phyloP scores from a whole-genome alignment of 2,797 vertebrate species.

The Varecia variegata region DNA sequence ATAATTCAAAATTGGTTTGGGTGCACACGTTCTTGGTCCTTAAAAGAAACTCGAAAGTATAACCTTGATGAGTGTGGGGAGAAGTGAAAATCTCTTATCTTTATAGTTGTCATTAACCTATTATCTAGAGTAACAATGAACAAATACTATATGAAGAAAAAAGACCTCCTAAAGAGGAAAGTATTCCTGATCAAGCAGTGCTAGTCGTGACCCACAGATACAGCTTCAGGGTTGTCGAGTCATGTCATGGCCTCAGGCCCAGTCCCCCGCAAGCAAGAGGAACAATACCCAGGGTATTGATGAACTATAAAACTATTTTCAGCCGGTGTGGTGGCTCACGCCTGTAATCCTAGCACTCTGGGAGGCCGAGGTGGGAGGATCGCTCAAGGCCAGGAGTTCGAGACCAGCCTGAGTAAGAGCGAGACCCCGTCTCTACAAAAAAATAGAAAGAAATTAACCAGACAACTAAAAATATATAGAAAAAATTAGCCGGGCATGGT shows the following conservation, averaged over 20 bases:
- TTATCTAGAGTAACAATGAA: neutral
- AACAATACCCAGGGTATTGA: rapidly evolving
- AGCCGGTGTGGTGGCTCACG: no score
- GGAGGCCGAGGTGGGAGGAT: no score
- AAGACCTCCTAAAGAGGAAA: neutral
- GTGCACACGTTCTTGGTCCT: rapidly evolving
- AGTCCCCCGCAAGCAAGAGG: neutral
- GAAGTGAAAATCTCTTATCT: neutral
- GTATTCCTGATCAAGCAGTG: neutral
- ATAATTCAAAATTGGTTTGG: neutral
- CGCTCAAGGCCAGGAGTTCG: no score
- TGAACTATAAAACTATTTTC: neutral
- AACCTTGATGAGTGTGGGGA: neutral
- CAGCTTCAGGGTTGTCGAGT: rapidly evolving
- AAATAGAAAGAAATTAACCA: no score
- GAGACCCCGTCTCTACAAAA: no score
- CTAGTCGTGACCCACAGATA: neutral
- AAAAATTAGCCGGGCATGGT: no score
- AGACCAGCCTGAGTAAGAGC: no score
- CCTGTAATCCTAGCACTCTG: no score
- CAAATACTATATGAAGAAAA: neutral
- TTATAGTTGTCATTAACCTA: neutral
- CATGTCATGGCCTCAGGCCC: neutral
- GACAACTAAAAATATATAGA: no score
- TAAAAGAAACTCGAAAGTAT: neutral